phyloP scores from a whole-genome alignment of 2,888 invertebrate genomes.

The Scaptomyza tumidula region DNA sequence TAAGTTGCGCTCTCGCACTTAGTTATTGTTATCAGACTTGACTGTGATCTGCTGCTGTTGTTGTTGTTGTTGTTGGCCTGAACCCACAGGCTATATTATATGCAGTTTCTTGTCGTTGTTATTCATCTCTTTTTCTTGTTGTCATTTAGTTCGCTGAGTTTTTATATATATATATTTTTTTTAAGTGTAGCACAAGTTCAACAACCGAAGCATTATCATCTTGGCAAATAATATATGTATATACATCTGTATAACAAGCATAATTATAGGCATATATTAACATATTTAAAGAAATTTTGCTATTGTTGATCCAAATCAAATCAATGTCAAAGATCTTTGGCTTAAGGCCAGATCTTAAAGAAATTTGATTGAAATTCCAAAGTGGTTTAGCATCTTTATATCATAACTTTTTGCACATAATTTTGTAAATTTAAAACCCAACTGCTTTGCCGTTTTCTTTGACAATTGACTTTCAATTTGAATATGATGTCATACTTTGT shows the following conservation, averaged over 20 bases:
- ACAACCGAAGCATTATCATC: constrained; percentile 39
- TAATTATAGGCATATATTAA: constrained; percentile 8
- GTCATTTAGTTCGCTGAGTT: constrained; percentile 40
- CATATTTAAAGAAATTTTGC: constrained; percentile 10
- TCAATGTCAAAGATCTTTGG: constrained; percentile 4
- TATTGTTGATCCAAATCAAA: constrained; percentile 16
- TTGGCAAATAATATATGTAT: constrained; percentile 25
- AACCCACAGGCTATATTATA: constrained; percentile 44
- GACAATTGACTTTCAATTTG: constrained; percentile 1
- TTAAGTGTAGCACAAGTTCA: constrained; percentile 33
- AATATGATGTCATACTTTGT: constrained; percentile 10
- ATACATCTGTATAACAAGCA: not conserved
- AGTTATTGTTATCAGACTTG: constrained; percentile 64
- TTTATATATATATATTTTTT: not conserved
- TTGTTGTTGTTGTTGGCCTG: constrained; percentile 37
- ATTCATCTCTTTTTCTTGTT: constrained; percentile 24
- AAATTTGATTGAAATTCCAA: not conserved
- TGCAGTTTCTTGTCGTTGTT: constrained; percentile 52
- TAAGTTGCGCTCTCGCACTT: constrained; percentile 22
- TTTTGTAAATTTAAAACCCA: no score
- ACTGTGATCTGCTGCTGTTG: no score
- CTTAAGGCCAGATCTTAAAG: not conserved
- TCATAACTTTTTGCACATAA: not conserved
- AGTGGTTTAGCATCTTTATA: not conserved
- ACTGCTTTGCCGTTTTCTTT: no score